Conservation (phyloP, 2,797 vertebrate genomes). For the Macroramphosus scolopax region DNA sequence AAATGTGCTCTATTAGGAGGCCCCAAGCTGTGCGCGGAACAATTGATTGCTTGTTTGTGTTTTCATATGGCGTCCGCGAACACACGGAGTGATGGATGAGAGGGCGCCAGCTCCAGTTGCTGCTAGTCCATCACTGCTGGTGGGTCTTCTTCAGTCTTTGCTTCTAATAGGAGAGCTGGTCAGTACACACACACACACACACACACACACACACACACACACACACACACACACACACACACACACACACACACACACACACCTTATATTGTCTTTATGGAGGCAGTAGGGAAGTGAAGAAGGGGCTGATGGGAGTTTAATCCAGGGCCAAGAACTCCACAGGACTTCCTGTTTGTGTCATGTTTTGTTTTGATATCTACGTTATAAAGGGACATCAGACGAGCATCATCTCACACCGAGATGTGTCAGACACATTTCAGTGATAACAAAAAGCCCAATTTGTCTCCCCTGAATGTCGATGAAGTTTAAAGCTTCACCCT, state of each 20-base stretch:
- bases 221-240: constrained; percentile 10
- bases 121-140: constrained; percentile 45
- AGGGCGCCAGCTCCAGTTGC: constrained; percentile 58
- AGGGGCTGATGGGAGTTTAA: constrained; percentile 47
- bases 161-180: constrained; percentile 47
- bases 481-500: too few relatives aligned
- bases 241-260: constrained; percentile 3
- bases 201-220: constrained; percentile 3
- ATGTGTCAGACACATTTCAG: too few relatives aligned
- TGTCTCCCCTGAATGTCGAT: too few relatives aligned
- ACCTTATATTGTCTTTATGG: constrained; percentile 43
- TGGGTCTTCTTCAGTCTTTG: constrained; percentile 26
- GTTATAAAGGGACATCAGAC: too few relatives aligned
- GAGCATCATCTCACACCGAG: too few relatives aligned
- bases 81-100: constrained; percentile 70
- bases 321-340: constrained; percentile 28
- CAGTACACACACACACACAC: constrained; percentile 13
- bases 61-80: constrained; percentile 65
- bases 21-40: constrained; percentile 69
- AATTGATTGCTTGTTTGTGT: constrained; percentile 79
- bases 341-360: constrained; percentile 5
- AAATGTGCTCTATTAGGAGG: constrained; percentile 74
- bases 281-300: constrained; percentile 31
- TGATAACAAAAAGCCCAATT: too few relatives aligned
- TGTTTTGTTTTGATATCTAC: constrained; percentile 26